Percentiles rank a stretch among this genome's conserved stretches.
phyloP scores from a whole-genome alignment of 2,113 vertebrate genomes.

The Toxotes jaculatrix region DNA sequence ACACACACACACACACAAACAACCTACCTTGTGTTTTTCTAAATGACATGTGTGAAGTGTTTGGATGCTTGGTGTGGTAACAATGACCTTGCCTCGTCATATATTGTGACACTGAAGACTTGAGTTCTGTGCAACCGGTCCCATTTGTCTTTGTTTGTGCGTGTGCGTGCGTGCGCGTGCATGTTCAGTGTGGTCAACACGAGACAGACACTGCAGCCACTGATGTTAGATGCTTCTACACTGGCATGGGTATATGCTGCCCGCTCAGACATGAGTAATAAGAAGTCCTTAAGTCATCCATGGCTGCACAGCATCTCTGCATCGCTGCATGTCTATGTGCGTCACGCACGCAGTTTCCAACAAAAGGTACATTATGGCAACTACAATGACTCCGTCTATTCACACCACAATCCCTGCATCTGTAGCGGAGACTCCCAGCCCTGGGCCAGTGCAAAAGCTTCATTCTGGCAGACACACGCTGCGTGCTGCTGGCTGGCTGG shows the following conservation, averaged over 20 bases:
- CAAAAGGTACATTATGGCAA: constrained; percentile 69
- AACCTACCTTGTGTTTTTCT: constrained; percentile 9
- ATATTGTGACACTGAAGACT: background rate
- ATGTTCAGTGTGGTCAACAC: background rate
- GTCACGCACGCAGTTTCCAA: constrained; percentile 55
- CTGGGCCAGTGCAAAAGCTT: constrained; percentile 41
- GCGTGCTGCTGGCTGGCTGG: constrained; percentile 51
- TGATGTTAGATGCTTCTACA: constrained; percentile 1
- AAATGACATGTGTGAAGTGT: constrained; percentile 15
- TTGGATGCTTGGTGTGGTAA: background rate
- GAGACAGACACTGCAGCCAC: constrained; percentile 18
- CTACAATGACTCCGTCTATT: constrained; percentile 73
- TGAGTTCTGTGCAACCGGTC: background rate
- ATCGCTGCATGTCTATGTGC: constrained; percentile 47
- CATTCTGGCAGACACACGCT: constrained; percentile 38
- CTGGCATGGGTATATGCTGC: constrained; percentile 4
- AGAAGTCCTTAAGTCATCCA: constrained; percentile 22
- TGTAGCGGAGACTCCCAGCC: constrained; percentile 55
- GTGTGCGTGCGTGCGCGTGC: background rate
- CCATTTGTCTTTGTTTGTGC: background rate
- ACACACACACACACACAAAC: constrained; percentile 18
- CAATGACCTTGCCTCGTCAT: constrained; percentile 16
- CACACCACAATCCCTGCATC: constrained; percentile 64
- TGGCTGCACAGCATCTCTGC: constrained; percentile 46
- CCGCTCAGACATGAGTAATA: constrained; percentile 34